Base-by-base conservation (phyloP, 2,888 invertebrate species). In the Apodemia mormo region DNA sequence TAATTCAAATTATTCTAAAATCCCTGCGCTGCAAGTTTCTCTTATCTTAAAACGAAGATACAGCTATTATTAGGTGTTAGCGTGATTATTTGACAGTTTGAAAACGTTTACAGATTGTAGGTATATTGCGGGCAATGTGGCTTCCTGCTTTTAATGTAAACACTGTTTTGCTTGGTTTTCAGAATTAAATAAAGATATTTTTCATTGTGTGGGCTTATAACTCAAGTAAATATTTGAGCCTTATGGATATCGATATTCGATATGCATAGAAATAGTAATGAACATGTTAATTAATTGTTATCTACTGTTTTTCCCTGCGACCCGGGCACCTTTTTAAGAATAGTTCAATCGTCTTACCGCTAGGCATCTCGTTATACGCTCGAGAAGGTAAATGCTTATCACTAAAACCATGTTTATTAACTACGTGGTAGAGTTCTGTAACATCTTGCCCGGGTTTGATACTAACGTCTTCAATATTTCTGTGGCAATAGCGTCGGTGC, bases 71-170 rank as follows among this genome's bases (percentile, higher is more conserved):
- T 90, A 85, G 91, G 93, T 93, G 93, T 87, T 90, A 92, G 85
- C 81, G 82, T 85, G 87, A 90, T 90, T 92, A 92, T 93, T 92
- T 92, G 93, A 92, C 93, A 92, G 92, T 87, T 93, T 92, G 91
- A 93, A 92, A 90, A 93, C 92, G 92, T 92, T 92, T 91, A 90
- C 89, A 89, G 90, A 90, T 84, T 79, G 79, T 82, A 82, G 81
- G 81, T 83, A 84, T 91, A 91, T 92, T 91, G 88, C 77, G 77
- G 87, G 92, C 92, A 90, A 93, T 92, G 87, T 92, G 93, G 92
- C 85, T 92, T 92, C 91, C 92, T 88, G 90, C 80, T 82, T 84
- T 85, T 89, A 82, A 85, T 86, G 84, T 92, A 92, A 92, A 92
- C 90, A 92, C 78, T 77, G 85, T 84, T 90, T 91, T 84, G 87